Percentiles rank a stretch among this genome's conserved stretches.
phyloP scores from a whole-genome alignment of 2,797 vertebrate genomes.

The Borostomias antarcticus region DNA sequence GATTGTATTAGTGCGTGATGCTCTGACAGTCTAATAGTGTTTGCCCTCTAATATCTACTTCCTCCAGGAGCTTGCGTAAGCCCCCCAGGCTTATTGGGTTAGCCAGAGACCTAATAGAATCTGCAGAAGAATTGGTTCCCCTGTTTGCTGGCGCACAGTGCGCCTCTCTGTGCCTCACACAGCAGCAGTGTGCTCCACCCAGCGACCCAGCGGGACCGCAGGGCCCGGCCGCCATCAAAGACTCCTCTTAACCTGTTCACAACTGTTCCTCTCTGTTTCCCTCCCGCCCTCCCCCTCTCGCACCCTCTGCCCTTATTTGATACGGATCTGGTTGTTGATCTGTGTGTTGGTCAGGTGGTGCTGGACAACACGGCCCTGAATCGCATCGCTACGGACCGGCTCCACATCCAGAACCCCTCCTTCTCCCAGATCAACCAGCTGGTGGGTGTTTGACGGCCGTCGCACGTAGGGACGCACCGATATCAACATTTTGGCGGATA shows the following conservation, averaged over 20 bases:
- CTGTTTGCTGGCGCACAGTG: constrained; percentile 50
- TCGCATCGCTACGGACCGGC: constrained; percentile 92
- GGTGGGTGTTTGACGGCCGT: constrained; percentile 75
- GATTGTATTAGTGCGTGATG: constrained; percentile 60
- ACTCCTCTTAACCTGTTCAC: not conserved
- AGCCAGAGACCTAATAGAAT: constrained; percentile 66
- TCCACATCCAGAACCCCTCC: constrained; percentile 95
- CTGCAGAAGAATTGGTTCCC: constrained; percentile 54
- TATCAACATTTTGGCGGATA: no score
- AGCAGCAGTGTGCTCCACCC: constrained; percentile 49
- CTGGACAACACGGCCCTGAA: constrained; percentile 96
- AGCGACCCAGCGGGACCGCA: not conserved
- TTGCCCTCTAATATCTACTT: constrained; percentile 67
- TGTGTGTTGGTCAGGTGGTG: constrained; percentile 93
- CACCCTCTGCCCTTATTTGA: constrained; percentile 35
- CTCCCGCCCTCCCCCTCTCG: constrained; percentile 30
- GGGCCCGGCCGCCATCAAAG: not conserved
- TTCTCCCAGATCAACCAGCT: constrained; percentile 99
- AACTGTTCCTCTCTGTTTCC: not conserved
- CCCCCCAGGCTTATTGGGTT: constrained; percentile 66
- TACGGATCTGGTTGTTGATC: constrained; percentile 17
- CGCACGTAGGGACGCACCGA: no score
- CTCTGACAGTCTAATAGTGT: constrained; percentile 57
- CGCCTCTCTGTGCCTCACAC: constrained; percentile 53
- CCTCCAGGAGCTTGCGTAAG: constrained; percentile 60